These are phyloP conservation scores for Heliothis virescens DNA, from an alignment of 1,140 invertebrate species.

Conservation along the genomic window DNA sequence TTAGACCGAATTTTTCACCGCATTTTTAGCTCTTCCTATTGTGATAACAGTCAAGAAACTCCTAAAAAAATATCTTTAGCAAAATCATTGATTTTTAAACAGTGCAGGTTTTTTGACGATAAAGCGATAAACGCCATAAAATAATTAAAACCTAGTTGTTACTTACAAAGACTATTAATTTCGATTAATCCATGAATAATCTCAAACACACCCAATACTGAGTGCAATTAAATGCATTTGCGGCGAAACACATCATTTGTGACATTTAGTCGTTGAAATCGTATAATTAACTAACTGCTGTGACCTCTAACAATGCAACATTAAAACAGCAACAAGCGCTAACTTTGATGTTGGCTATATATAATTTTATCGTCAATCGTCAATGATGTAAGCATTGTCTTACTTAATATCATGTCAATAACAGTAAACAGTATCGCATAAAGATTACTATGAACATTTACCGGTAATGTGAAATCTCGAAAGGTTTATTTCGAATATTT, in stretches of 20 bases:
- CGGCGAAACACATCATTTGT: slow-evolving; percentile 45
- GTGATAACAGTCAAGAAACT: too few relatives aligned
- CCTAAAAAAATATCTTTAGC: too few relatives aligned
- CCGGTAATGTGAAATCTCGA: not conserved
- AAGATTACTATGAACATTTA: not conserved
- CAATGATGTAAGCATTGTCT: slow-evolving; percentile 43
- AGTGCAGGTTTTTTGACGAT: not conserved
- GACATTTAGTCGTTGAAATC: slow-evolving; percentile 35
- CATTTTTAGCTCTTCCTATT: not conserved
- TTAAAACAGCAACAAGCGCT: slow-evolving; percentile 19
- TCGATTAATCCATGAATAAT: slow-evolving; percentile 31
- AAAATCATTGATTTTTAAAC: too few relatives aligned
- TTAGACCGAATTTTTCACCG: slow-evolving; percentile 25
- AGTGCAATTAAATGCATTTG: slow-evolving; percentile 35
- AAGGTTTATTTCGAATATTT: too few relatives aligned
- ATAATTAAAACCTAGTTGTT: not conserved
- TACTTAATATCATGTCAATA: not conserved
- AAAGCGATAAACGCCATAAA: not conserved
- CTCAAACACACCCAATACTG: not conserved
- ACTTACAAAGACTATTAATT: not conserved
- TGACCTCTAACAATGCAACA: slow-evolving; percentile 37
- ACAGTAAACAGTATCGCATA: not conserved
- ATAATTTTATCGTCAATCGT: slow-evolving; percentile 35
- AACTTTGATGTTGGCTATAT: slow-evolving; percentile 30
- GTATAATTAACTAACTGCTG: slow-evolving; percentile 33